Conservation (phyloP, 2,888 invertebrate species). For the Meloe dianella region DNA sequence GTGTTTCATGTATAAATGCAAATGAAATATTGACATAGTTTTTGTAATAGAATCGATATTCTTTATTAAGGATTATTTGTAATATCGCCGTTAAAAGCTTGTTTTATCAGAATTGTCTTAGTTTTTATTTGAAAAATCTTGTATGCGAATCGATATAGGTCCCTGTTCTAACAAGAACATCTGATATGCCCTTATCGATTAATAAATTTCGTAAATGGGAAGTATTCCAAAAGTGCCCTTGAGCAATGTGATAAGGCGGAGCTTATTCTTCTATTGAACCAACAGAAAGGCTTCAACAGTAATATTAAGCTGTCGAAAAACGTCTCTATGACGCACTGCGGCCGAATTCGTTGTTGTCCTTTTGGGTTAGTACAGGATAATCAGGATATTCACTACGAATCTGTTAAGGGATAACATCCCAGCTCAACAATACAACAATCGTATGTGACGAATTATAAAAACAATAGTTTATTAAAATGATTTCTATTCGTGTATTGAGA, state of each 20-base stretch:
- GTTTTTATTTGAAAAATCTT: background rate
- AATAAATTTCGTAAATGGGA: background rate
- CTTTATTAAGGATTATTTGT: background rate
- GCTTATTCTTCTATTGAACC: constrained; percentile 6
- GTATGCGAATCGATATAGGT: background rate
- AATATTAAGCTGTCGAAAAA: background rate
- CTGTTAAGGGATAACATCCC: background rate
- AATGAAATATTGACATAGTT: background rate
- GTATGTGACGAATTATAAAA: too few relatives aligned
- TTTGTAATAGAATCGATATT: background rate
- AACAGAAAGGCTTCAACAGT: background rate
- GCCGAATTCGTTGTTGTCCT: background rate
- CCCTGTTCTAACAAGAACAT: background rate
- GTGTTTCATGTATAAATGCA: background rate
- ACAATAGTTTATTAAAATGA: background rate
- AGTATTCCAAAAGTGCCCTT: background rate
- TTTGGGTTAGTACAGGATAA: background rate
- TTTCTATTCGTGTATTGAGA: background rate
- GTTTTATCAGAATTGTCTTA: background rate
- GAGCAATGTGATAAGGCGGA: background rate
- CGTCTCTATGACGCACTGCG: constrained; percentile 11
- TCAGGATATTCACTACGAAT: background rate
- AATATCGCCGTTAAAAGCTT: too few relatives aligned
- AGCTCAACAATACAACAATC: background rate
- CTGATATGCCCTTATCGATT: constrained; percentile 1